Evolutionary conservation across 1,140 invertebrate genomes (phyloP).

Genomic region (Cyrtorhinus lividipennis): DNA sequence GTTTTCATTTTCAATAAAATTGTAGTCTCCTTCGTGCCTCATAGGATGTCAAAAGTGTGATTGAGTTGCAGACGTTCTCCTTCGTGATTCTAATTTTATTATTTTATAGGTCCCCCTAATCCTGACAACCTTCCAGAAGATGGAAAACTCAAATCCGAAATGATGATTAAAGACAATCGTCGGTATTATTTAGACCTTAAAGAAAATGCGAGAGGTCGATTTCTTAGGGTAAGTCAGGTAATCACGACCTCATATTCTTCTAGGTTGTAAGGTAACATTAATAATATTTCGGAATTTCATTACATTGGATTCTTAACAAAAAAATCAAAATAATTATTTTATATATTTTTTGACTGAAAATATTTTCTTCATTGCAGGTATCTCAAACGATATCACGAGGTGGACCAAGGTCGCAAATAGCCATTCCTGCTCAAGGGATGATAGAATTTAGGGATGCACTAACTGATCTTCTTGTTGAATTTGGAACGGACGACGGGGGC

Average conservation of each 20-base stretch:
- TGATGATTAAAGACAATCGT: conserved; percentile 96
- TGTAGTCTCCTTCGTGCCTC: no score
- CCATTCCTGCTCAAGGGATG: conserved; percentile 95
- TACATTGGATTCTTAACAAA: no score
- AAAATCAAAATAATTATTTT: no score
- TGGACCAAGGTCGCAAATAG: conserved; percentile 86
- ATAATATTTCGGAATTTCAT: no score
- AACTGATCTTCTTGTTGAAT: conserved; percentile 91
- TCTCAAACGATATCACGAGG: conserved; percentile 89
- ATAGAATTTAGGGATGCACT: conserved; percentile 94
- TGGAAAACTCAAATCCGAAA: conserved; percentile 94
- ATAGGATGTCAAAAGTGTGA: no score
- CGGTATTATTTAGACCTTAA: conserved; percentile 96
- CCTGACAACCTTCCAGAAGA: conserved; percentile 95
- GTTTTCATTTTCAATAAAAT: no score
- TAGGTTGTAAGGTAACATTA: no score
- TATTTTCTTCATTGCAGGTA: conserved; percentile 51
- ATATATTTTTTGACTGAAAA: no score
- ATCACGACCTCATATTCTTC: background rate
- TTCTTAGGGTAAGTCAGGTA: conserved; percentile 62
- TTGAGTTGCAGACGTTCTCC: no score
- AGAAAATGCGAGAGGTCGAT: conserved; percentile 91
- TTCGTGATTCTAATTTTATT: no score
- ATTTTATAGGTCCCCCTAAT: conserved; percentile 74
- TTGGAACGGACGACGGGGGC: conserved; percentile 86